A percentile compares a stretch with the other conserved stretches of the same genome.
Evolutionary conservation across 2,113 vertebrate genomes (phyloP).

Genomic region (Syngnathus typhle): DNA sequence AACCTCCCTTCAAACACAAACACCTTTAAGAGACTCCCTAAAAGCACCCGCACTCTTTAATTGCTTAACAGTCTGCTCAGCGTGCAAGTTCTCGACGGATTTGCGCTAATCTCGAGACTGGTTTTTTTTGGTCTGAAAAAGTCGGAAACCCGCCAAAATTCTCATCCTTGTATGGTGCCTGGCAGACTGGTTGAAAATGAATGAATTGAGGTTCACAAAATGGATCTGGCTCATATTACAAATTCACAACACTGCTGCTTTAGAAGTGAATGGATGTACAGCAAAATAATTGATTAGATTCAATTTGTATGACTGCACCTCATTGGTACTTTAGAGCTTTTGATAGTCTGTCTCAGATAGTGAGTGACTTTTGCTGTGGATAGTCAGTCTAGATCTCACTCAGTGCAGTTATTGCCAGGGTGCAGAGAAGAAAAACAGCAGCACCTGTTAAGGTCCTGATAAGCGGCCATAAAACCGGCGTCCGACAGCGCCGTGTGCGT

Average conservation of each 20-base stretch:
- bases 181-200: neutral
- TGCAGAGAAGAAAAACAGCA: constrained; percentile 16
- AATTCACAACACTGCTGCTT: neutral
- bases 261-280: neutral
- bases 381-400: neutral
- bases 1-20: neutral
- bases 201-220: neutral
- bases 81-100: too few relatives aligned
- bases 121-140: too few relatives aligned
- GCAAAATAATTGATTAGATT: neutral
- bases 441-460: constrained; percentile 49
- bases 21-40: too few relatives aligned
- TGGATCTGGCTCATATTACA: too few relatives aligned
- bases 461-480: constrained; percentile 52
- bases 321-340: neutral
- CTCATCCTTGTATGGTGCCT: neutral
- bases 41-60: too few relatives aligned
- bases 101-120: too few relatives aligned
- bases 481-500: constrained; percentile 22
- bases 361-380: neutral
- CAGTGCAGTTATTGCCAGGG: constrained; percentile 6
- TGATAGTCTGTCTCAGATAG: neutral
- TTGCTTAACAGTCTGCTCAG: too few relatives aligned
- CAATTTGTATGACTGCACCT: neutral
- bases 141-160: too few relatives aligned